Percentiles rank a stretch among this genome's conserved stretches.
Evolutionary conservation across 2,113 vertebrate species (phyloP).

Genomic region (Arizona elegans): DNA sequence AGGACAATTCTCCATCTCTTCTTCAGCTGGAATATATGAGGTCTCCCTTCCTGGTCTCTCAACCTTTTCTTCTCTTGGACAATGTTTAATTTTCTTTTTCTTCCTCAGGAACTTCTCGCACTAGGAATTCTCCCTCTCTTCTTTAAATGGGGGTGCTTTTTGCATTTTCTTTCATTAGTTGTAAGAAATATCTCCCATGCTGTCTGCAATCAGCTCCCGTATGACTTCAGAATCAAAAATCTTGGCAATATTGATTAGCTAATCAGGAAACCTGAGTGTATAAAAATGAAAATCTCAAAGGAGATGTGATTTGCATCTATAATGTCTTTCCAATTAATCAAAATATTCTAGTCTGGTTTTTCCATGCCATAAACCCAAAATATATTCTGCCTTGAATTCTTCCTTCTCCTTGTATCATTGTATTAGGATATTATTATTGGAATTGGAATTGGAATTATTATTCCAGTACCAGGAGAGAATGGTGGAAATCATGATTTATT

Average conservation of each 20-base stretch:
- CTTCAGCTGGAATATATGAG: neutral
- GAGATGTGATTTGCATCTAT: neutral
- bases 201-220: neutral
- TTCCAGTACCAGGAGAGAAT: neutral
- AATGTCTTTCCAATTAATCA: neutral
- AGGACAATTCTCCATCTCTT: neutral
- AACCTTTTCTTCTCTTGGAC: neutral
- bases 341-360: neutral
- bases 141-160: neutral
- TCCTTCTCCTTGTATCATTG: neutral
- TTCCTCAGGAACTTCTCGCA: neutral
- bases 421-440: neutral
- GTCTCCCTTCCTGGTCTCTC: neutral
- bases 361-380: neutral
- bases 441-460: neutral
- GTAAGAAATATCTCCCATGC: neutral
- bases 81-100: neutral
- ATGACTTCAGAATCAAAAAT: neutral
- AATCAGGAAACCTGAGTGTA: neutral
- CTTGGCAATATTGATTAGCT: neutral
- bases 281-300: neutral
- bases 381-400: neutral
- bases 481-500: neutral
- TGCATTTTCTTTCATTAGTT: neutral
- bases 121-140: neutral